These are phyloP conservation scores for Eueremaeus valkanovi DNA, from an alignment of 2,888 invertebrate species.

Conservation along the genomic window DNA sequence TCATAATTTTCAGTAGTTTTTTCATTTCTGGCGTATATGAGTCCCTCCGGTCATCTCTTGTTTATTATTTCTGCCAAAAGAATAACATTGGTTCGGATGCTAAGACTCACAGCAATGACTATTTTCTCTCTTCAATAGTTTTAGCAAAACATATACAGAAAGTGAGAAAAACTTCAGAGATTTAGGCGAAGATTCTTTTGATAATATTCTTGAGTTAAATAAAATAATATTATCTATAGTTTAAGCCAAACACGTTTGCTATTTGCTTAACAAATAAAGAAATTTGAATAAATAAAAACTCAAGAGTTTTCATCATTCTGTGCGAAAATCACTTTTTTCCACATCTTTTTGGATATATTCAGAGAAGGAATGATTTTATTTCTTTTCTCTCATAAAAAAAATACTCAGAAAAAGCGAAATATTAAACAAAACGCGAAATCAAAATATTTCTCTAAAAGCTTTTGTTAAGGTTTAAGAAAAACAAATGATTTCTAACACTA, in stretches of 20 bases:
- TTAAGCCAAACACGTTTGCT: background rate
- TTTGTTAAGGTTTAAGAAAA: no score
- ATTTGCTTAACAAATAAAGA: background rate
- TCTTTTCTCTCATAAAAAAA: no score
- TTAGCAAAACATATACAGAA: background rate
- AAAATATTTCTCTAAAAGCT: background rate
- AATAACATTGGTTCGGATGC: background rate
- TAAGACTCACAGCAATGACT: background rate
- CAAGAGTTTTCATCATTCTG: background rate
- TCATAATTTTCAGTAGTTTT: background rate
- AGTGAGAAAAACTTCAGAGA: background rate
- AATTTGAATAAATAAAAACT: background rate
- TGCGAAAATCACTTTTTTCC: background rate
- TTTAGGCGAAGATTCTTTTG: background rate
- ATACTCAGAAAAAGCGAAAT: background rate
- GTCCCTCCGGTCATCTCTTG: constrained; percentile 5
- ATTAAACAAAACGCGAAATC: background rate
- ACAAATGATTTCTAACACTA: no score
- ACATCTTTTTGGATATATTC: no score
- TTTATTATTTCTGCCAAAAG: background rate
- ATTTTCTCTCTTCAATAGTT: background rate
- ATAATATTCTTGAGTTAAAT: background rate
- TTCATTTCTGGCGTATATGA: background rate
- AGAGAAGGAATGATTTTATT: no score
- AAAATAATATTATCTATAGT: background rate